Conservation (phyloP, 2,888 invertebrate genomes). For the Fragum fragum region DNA sequence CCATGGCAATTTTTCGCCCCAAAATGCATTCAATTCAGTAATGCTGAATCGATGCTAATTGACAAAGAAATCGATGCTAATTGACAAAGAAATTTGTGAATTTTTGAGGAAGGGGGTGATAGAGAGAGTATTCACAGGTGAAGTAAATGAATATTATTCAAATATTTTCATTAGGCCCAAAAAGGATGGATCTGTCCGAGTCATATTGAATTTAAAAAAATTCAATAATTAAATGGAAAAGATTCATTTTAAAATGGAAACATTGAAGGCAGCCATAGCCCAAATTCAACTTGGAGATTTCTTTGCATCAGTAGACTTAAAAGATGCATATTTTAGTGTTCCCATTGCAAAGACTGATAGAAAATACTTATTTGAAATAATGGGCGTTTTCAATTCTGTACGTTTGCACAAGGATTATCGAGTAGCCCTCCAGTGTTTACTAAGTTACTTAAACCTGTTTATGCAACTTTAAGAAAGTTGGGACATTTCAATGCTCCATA, state of each 20-base stretch:
- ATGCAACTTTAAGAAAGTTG: too few species aligned
- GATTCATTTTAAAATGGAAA: constrained; percentile 70
- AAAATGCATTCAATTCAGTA: constrained; percentile 20
- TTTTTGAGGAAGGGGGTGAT: constrained; percentile 24
- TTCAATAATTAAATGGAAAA: constrained; percentile 53
- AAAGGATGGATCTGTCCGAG: constrained; percentile 42
- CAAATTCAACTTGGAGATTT: constrained; percentile 47
- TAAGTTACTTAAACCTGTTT: too few species aligned
- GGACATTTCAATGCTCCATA: too few species aligned
- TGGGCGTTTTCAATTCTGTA: neutral
- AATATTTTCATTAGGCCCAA: constrained; percentile 56
- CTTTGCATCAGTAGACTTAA: constrained; percentile 61
- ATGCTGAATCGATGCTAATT: constrained; percentile 12
- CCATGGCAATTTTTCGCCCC: constrained; percentile 33
- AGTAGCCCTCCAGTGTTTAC: too few species aligned
- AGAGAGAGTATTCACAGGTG: constrained; percentile 7
- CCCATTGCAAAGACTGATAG: constrained; percentile 34
- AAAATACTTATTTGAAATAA: constrained; percentile 41
- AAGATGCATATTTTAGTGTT: constrained; percentile 61
- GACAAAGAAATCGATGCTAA: too few species aligned
- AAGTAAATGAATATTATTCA: constrained; percentile 36
- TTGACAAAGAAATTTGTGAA: constrained; percentile 29
- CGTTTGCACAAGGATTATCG: neutral
- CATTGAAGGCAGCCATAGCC: constrained; percentile 38
- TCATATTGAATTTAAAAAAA: constrained; percentile 58